A percentile compares a stretch with the other conserved stretches of the same genome.
Evolutionary conservation across 1,140 invertebrate species (phyloP).

Genomic region (Nymphalis io): DNA sequence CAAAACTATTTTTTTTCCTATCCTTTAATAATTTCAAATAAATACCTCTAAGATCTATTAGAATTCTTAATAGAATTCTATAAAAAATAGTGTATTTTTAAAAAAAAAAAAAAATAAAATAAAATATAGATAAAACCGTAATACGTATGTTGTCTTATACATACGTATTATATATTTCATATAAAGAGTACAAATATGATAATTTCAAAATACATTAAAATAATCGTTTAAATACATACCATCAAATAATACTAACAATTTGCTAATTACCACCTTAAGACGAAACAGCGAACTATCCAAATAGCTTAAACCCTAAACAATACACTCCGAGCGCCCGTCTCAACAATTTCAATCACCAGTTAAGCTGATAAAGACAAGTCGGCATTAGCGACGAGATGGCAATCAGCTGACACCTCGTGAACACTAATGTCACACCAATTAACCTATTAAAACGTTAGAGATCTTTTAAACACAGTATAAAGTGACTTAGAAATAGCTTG

Average conservation of each 20-base stretch:
- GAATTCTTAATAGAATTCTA: no score
- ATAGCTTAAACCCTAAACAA: not conserved
- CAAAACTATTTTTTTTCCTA: no score
- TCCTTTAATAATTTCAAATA: no score
- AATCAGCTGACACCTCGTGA: conserved; percentile 13
- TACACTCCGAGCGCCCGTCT: not conserved
- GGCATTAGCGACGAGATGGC: conserved; percentile 7
- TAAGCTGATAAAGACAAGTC: conserved; percentile 5
- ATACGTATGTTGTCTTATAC: no score
- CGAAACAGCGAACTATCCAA: not conserved
- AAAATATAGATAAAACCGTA: no score
- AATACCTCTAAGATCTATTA: no score
- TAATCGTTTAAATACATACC: no score
- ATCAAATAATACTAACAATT: not conserved
- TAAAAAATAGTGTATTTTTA: no score
- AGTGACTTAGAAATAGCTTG: not conserved
- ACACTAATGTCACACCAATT: conserved; percentile 9
- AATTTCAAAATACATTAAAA: no score
- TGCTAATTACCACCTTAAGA: not conserved
- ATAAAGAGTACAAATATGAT: no score
- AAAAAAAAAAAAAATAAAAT: no score
- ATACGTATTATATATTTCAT: no score
- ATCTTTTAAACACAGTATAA: not conserved
- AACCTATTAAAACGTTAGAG: conserved; percentile 7
- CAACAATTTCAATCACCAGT: conserved; percentile 9